These are phyloP conservation scores for Sylvilagus floridanus DNA, from an alignment of 2,797 vertebrate genomes.

Conservation along the genomic window DNA sequence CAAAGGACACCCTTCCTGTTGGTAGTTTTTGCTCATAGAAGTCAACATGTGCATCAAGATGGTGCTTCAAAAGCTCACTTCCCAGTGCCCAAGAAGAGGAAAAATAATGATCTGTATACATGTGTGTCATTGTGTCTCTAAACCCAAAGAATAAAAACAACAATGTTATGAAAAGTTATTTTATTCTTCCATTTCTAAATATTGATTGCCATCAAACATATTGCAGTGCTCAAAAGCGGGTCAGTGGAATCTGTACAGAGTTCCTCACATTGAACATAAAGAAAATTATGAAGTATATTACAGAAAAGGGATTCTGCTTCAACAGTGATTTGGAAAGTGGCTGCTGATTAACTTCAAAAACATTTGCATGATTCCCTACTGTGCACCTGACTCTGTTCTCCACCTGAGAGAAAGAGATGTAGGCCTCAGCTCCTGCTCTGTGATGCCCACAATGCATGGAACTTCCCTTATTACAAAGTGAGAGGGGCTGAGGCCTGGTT, in stretches of 20 bases:
- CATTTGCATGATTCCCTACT: not conserved
- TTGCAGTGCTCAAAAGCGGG: not conserved
- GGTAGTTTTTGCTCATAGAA: conserved; percentile 30
- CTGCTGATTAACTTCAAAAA: not conserved
- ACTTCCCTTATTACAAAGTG: not conserved
- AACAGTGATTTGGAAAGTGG: not conserved
- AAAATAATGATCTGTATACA: not conserved
- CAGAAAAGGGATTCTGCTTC: conserved; percentile 7
- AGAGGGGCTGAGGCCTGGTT: not conserved
- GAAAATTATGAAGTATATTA: not conserved
- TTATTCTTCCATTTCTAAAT: conserved; percentile 28
- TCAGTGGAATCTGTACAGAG: not conserved
- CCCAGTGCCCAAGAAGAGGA: not conserved
- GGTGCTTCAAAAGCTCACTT: conserved; percentile 13
- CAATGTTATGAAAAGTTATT: not conserved
- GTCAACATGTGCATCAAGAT: not conserved
- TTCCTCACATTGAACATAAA: conserved; percentile 36
- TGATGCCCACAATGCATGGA: not conserved
- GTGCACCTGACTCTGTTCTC: not conserved
- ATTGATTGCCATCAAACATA: not conserved
- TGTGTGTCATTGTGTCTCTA: not conserved
- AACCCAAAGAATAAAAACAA: not conserved
- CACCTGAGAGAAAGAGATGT: not conserved
- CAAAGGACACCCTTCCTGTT: not conserved
- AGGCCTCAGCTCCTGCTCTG: not conserved